Percentiles rank a stretch among this genome's conserved stretches.
phyloP scores from a whole-genome alignment of 2,888 invertebrate species.

The Crematogaster levior region DNA sequence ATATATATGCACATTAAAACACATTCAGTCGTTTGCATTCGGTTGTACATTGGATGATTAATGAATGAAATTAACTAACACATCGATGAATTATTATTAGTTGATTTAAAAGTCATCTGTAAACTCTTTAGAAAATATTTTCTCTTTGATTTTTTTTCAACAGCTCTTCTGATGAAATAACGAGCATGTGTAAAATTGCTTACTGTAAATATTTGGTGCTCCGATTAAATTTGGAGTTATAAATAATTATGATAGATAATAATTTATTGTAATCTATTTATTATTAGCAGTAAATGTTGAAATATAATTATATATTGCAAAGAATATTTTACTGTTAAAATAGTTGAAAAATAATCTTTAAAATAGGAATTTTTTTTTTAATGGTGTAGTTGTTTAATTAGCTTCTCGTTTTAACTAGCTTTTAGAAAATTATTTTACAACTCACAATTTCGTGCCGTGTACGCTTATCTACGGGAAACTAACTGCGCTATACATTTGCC shows the following conservation, averaged over 20 bases:
- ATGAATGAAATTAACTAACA: constrained; percentile 40
- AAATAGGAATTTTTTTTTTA: background rate
- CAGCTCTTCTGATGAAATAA: background rate
- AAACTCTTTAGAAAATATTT: background rate
- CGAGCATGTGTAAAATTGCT: background rate
- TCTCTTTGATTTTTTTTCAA: background rate
- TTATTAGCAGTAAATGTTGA: background rate
- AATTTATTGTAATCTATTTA: background rate
- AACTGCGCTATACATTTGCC: constrained; percentile 35
- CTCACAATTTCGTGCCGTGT: constrained; percentile 2
- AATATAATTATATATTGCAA: background rate
- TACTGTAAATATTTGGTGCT: background rate
- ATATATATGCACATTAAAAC: constrained; percentile 46
- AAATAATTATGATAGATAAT: background rate
- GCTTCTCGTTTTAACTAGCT: constrained; percentile 8
- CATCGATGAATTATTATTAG: constrained; percentile 42
- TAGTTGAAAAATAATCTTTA: background rate
- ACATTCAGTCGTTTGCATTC: constrained; percentile 9
- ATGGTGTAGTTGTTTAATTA: constrained; percentile 9
- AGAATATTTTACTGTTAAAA: background rate
- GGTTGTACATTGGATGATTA: constrained; percentile 51
- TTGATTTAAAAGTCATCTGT: constrained; percentile 35
- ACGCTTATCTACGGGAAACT: constrained; percentile 34
- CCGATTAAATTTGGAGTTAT: background rate
- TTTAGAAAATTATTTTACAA: constrained; percentile 33